Conservation (phyloP, 2,797 vertebrate genomes). For the Leptodactylus fallax region DNA sequence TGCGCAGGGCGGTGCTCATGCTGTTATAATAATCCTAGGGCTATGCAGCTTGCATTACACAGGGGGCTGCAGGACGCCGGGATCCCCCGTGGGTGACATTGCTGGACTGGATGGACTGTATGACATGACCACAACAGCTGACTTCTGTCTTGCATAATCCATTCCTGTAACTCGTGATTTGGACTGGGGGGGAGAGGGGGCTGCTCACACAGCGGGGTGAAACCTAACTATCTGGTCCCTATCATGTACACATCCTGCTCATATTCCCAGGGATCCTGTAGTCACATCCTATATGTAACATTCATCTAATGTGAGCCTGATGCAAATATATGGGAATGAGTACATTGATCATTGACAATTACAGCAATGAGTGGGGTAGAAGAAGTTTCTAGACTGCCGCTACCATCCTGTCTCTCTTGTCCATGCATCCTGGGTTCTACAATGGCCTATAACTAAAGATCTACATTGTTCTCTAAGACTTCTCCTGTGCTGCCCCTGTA, state of each 20-base stretch:
- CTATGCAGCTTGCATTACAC: constrained; percentile 20
- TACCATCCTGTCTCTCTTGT: no score
- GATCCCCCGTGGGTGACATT: constrained; percentile 37
- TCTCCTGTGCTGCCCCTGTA: no score
- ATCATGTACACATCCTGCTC: constrained; percentile 46
- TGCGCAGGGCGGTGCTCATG: background rate
- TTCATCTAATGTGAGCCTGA: background rate
- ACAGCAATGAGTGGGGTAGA: background rate
- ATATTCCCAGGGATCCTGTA: background rate
- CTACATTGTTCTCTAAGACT: no score
- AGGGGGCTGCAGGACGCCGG: background rate
- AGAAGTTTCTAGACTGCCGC: background rate
- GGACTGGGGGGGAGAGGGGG: background rate
- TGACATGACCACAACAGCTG: constrained; percentile 47
- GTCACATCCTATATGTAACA: background rate
- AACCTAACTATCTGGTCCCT: no score
- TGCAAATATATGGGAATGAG: background rate
- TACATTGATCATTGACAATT: background rate
- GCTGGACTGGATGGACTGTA: background rate
- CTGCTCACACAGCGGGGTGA: background rate
- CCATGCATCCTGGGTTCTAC: no score
- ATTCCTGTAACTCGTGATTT: constrained; percentile 32
- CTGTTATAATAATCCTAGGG: background rate
- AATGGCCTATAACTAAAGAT: no score
- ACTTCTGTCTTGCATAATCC: constrained; percentile 1